Evolutionary conservation across 2,113 vertebrate species (phyloP).

Genomic region (Chaenogobius annularis): DNA sequence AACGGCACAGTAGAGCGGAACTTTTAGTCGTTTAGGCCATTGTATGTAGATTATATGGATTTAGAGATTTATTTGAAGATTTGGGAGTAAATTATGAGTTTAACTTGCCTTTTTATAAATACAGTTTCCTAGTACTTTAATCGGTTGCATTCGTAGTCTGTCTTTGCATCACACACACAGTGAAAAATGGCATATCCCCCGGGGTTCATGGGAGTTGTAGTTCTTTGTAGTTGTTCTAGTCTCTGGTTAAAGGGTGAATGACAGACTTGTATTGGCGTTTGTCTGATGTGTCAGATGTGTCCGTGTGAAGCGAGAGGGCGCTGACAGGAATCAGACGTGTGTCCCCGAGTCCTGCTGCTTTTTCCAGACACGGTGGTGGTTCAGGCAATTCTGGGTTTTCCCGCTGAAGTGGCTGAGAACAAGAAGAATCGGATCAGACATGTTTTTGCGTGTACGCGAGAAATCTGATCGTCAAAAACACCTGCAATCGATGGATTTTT

Average conservation of each 20-base stretch:
- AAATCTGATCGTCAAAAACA: too few species aligned
- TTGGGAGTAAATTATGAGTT: too few species aligned
- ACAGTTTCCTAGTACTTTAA: too few species aligned
- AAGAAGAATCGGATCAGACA: too few species aligned
- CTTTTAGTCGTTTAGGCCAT: too few species aligned
- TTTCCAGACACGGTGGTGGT: constrained; percentile 12
- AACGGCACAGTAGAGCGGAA: too few species aligned
- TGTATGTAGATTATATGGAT: too few species aligned
- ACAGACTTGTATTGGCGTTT: constrained; percentile 5
- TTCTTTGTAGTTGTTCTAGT: not conserved
- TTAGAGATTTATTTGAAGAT: too few species aligned
- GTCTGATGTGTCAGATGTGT: constrained; percentile 20
- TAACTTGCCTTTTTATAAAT: too few species aligned
- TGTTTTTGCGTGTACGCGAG: too few species aligned
- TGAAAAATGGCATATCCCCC: not conserved
- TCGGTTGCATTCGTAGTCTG: too few species aligned
- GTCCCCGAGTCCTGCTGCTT: constrained; percentile 9
- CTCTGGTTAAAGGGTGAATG: constrained; percentile 1
- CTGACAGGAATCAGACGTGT: constrained; percentile 39
- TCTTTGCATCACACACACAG: not conserved
- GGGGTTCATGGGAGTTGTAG: not conserved
- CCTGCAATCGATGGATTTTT: too few species aligned
- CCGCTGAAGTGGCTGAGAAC: not conserved
- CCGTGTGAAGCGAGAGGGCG: constrained; percentile 20
- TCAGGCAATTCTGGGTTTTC: constrained; percentile 11